phyloP scores from a whole-genome alignment of 2,888 invertebrate genomes.

The Isoperla grammatica region DNA sequence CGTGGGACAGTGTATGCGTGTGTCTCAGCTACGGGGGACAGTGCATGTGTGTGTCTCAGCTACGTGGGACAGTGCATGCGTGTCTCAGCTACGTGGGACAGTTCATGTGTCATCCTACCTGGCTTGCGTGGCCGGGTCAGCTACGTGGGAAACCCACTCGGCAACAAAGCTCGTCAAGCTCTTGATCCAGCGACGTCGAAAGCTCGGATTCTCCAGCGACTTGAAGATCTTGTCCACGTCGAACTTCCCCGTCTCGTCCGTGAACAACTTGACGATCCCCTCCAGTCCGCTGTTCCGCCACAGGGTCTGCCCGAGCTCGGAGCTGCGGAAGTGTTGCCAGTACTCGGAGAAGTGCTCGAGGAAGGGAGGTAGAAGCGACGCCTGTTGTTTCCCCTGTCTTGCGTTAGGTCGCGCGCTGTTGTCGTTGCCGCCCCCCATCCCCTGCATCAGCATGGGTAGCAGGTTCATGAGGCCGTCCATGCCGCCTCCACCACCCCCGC shows the following conservation, averaged over 20 bases:
- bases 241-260: constrained; percentile 61
- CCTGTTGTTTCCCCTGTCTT: not conserved
- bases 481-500: constrained; percentile 36
- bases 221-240: constrained; percentile 68
- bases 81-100: too few species aligned
- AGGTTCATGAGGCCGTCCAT: constrained; percentile 47
- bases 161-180: constrained; percentile 68
- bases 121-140: constrained; percentile 69
- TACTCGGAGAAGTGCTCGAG: constrained; percentile 63
- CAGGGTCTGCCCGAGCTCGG: constrained; percentile 65
- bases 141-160: constrained; percentile 64
- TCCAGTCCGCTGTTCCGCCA: constrained; percentile 69
- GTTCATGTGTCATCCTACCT: constrained; percentile 47
- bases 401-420: not conserved
- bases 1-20: too few species aligned
- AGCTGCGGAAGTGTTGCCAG: constrained; percentile 74
- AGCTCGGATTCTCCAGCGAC: constrained; percentile 72
- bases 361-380: constrained; percentile 66
- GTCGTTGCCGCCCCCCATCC: constrained; percentile 40
- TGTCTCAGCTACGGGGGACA: too few species aligned
- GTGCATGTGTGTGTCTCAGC: too few species aligned
- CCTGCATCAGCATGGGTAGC: constrained; percentile 63
- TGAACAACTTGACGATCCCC: constrained; percentile 61
- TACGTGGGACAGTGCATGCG: too few species aligned
- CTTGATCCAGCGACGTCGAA: constrained; percentile 75